phyloP scores from a whole-genome alignment of 2,113 vertebrate species.

The Apodemus sylvaticus region DNA sequence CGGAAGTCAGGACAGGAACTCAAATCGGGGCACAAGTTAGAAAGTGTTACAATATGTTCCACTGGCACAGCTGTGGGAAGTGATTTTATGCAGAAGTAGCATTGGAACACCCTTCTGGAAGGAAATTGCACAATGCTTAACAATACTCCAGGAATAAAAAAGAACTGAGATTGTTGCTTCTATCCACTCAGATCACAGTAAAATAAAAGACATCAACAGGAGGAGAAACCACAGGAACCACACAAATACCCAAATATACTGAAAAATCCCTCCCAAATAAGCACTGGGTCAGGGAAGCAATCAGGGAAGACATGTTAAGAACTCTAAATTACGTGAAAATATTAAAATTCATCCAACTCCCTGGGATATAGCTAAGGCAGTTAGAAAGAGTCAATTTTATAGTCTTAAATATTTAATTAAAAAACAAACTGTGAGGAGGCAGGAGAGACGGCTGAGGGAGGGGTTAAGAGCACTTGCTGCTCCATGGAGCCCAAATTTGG shows the following conservation, averaged over 20 bases:
- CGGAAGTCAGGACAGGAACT: background rate
- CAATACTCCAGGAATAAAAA: background rate
- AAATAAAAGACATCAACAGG: background rate
- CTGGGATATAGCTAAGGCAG: background rate
- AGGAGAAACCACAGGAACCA: background rate
- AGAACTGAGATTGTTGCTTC: background rate
- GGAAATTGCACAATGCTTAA: background rate
- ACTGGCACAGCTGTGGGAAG: background rate
- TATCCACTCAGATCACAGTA: background rate
- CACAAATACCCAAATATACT: background rate
- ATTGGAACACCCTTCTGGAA: background rate
- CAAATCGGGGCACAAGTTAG: background rate
- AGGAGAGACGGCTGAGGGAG: background rate
- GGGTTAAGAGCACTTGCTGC: background rate
- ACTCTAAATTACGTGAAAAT: background rate
- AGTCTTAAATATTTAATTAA: background rate
- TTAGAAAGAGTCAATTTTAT: background rate
- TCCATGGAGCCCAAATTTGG: background rate
- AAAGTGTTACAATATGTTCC: background rate
- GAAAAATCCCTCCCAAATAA: background rate
- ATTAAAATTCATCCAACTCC: background rate
- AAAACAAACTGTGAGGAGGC: background rate
- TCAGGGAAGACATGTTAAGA: background rate
- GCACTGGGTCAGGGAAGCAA: background rate
- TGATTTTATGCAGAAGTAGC: background rate